phyloP scores from a whole-genome alignment of 2,888 invertebrate species.

The Ophion costatus region DNA sequence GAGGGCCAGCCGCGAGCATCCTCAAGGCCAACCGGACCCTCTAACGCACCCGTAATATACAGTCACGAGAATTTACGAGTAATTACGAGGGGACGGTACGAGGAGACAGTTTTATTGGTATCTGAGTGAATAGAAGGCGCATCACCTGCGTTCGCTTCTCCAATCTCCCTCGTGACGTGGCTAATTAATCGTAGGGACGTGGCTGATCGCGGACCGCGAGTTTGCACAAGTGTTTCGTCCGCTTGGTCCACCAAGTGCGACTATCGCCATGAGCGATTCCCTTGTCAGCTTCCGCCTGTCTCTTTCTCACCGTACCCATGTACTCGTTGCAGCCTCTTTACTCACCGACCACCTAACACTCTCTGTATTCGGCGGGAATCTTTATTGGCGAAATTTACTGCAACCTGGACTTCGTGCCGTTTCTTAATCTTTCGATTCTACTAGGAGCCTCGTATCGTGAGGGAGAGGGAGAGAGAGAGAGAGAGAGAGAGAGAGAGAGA shows the following conservation, averaged over 20 bases:
- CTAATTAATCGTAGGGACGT: slow-evolving; percentile 50
- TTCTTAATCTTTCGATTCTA: slow-evolving; percentile 39
- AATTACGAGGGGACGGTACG: slow-evolving; percentile 41
- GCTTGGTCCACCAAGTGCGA: slow-evolving; percentile 31
- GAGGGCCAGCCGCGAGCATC: background rate
- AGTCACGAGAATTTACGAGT: slow-evolving; percentile 49
- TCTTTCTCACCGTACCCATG: background rate
- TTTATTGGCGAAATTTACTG: slow-evolving; percentile 13
- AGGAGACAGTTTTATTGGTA: slow-evolving; percentile 53
- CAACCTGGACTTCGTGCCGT: slow-evolving; percentile 58
- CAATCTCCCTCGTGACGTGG: slow-evolving; percentile 46
- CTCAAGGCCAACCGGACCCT: slow-evolving; percentile 42
- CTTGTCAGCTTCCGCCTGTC: background rate
- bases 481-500: slow-evolving; percentile 18
- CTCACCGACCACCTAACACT: no score
- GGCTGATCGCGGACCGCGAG: slow-evolving; percentile 18
- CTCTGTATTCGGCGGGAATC: no score
- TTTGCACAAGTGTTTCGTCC: slow-evolving; percentile 23
- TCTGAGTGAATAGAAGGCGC: slow-evolving; percentile 53
- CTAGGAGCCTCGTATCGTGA: slow-evolving; percentile 18
- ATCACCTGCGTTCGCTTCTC: slow-evolving; percentile 41
- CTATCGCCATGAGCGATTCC: slow-evolving; percentile 5
- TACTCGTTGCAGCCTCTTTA: background rate
- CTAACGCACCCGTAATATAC: slow-evolving; percentile 14
- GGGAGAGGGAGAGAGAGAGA: slow-evolving; percentile 39